phyloP scores from a whole-genome alignment of 2,888 invertebrate genomes.

The Gastrophysa polygoni region DNA sequence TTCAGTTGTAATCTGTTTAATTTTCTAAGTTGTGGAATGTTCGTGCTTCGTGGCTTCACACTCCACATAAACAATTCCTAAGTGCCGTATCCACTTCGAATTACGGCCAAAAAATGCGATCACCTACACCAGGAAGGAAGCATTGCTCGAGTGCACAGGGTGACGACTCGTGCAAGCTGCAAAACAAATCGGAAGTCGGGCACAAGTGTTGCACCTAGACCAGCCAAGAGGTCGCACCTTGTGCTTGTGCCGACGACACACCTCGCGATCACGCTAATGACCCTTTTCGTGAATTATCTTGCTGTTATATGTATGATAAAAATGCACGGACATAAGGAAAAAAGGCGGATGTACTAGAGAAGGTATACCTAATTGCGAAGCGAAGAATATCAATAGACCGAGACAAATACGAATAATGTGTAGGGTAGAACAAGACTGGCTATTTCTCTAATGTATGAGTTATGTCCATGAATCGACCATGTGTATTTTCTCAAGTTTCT shows the following conservation, averaged over 20 bases:
- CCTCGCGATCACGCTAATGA: constrained; percentile 32
- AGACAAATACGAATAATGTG: no score
- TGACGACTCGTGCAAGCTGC: constrained; percentile 37
- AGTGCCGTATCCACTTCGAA: background rate
- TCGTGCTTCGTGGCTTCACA: no score
- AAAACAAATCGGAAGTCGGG: constrained; percentile 33
- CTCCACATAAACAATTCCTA: no score
- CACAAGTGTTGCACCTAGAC: constrained; percentile 24
- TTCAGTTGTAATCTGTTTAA: no score
- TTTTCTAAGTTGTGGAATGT: no score
- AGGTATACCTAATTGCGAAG: background rate
- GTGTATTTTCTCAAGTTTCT: no score
- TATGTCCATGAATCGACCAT: no score
- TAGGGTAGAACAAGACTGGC: no score
- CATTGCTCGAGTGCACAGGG: constrained; percentile 33
- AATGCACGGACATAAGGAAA: background rate
- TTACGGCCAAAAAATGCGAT: background rate
- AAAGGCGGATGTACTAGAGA: background rate
- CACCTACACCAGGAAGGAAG: constrained; percentile 35
- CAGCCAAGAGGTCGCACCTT: constrained; percentile 40
- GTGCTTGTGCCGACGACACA: constrained; percentile 32
- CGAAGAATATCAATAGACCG: background rate
- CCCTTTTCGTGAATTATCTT: constrained; percentile 18
- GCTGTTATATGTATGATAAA: constrained; percentile 12
- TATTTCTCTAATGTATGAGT: no score